phyloP scores from a whole-genome alignment of 2,797 vertebrate genomes.

The Craterocephalus amniculus region DNA sequence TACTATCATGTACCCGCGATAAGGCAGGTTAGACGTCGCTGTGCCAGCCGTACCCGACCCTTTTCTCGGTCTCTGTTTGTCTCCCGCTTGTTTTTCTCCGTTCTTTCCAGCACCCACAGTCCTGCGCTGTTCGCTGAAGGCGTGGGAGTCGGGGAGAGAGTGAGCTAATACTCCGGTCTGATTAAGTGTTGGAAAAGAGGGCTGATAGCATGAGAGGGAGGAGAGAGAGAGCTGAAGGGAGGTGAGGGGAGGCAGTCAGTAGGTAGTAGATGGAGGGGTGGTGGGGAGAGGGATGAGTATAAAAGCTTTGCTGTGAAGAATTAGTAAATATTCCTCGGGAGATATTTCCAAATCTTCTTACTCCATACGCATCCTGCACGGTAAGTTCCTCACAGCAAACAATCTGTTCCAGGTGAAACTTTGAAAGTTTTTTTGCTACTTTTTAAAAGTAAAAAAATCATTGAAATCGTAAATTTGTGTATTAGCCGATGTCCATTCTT shows the following conservation, averaged over 20 bases:
- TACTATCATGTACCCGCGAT: conserved; percentile 66
- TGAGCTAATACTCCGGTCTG: conserved; percentile 74
- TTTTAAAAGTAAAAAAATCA: neutral
- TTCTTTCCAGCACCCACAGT: conserved; percentile 18
- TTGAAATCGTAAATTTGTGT: neutral
- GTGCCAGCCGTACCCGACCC: conserved; percentile 31
- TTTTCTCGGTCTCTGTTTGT: conserved; percentile 34
- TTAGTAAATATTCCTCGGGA: conserved; percentile 67
- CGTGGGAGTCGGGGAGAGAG: conserved; percentile 64
- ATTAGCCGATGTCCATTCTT: neutral
- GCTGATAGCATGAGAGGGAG: conserved; percentile 66
- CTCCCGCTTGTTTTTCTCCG: conserved; percentile 54
- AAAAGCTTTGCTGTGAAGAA: conserved; percentile 70
- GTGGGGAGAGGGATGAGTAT: conserved; percentile 69
- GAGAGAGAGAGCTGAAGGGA: conserved; percentile 55
- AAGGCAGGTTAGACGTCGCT: conserved; percentile 24
- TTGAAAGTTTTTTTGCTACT: neutral
- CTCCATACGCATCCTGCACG: conserved; percentile 34
- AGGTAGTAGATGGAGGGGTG: conserved; percentile 61
- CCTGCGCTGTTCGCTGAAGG: conserved; percentile 31
- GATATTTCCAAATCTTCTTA: conserved; percentile 52
- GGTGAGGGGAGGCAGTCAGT: conserved; percentile 38
- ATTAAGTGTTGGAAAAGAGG: conserved; percentile 73
- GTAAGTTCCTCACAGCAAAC: conserved; percentile 63
- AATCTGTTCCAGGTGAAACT: neutral